Percentiles rank a stretch among this genome's conserved stretches.
Conservation (phyloP, 2,113 vertebrate genomes). For the Xyliphius kryptos region DNA sequence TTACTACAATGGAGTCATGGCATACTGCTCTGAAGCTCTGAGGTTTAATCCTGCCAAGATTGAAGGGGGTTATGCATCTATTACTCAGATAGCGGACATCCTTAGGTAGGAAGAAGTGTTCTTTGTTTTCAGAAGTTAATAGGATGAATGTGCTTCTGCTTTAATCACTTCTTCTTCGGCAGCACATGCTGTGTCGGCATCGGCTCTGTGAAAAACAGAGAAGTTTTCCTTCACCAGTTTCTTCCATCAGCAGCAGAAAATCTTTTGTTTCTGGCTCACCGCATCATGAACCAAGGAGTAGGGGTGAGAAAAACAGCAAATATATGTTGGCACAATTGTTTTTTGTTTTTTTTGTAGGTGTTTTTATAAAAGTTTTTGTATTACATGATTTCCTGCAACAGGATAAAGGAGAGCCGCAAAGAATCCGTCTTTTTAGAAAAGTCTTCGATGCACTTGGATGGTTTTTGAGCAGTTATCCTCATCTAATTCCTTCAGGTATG, state of each 20-base stretch:
- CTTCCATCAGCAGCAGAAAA: constrained; percentile 69
- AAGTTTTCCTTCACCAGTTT: constrained; percentile 68
- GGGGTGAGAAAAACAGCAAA: constrained; percentile 22
- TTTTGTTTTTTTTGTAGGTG: background rate
- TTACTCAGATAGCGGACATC: constrained; percentile 40
- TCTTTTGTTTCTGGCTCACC: constrained; percentile 68
- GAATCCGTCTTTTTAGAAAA: constrained; percentile 66
- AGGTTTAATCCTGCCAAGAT: constrained; percentile 31
- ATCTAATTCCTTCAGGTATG: constrained; percentile 73
- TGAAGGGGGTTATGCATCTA: constrained; percentile 19
- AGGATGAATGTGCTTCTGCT: background rate
- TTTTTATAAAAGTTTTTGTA: too few relatives aligned
- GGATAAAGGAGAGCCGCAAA: constrained; percentile 67
- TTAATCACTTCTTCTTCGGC: constrained; percentile 18
- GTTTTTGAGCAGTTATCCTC: constrained; percentile 68
- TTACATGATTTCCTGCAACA: constrained; percentile 41
- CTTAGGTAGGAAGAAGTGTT: constrained; percentile 27
- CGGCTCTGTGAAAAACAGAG: constrained; percentile 65
- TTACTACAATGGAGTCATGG: constrained; percentile 28
- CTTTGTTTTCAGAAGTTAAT: background rate
- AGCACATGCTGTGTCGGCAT: constrained; percentile 77
- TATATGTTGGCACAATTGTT: background rate
- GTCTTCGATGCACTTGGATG: constrained; percentile 76
- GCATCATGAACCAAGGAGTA: constrained; percentile 48
- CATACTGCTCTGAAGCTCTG: constrained; percentile 38